These are phyloP conservation scores for Neoascia interrupta DNA, from an alignment of 2,888 invertebrate genomes.

Conservation along the genomic window DNA sequence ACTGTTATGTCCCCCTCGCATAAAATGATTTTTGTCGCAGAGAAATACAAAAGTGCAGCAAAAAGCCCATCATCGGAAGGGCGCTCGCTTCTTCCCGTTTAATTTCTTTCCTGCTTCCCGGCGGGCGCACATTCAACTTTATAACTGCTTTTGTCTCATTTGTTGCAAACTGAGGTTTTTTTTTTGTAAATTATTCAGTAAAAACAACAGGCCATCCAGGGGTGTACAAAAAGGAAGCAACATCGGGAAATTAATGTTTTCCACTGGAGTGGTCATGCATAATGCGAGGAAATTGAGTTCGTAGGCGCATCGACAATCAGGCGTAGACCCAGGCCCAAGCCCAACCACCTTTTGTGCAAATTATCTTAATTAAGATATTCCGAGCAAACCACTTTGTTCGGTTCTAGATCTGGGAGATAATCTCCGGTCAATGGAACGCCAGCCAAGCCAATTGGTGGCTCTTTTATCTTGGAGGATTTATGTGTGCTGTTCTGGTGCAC, in stretches of 20 bases:
- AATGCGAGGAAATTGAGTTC: conserved; percentile 65
- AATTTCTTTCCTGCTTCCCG: conserved; percentile 33
- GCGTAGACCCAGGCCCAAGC: too few species aligned
- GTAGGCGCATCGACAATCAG: conserved; percentile 43
- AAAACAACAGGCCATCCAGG: not conserved
- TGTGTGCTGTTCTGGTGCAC: conserved; percentile 18
- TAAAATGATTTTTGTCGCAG: too few species aligned
- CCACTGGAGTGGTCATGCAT: conserved; percentile 62
- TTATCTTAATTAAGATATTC: conserved; percentile 66
- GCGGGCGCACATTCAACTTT: conserved; percentile 56
- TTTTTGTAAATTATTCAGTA: conserved; percentile 50
- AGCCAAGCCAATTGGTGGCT: conserved; percentile 35
- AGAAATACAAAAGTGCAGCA: not conserved
- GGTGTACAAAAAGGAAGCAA: not conserved
- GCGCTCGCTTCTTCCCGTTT: conserved; percentile 45
- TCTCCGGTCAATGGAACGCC: conserved; percentile 55
- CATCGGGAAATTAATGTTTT: conserved; percentile 62
- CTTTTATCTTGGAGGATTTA: conserved; percentile 57
- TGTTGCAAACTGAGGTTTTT: conserved; percentile 43
- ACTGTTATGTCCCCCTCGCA: too few species aligned
- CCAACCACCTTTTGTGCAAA: conserved; percentile 51
- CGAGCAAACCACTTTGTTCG: conserved; percentile 22
- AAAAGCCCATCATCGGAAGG: conserved; percentile 36
- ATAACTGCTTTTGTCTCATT: conserved; percentile 47
- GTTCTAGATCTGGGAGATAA: conserved; percentile 55